phyloP scores from a whole-genome alignment of 1,140 invertebrate genomes.

The Procambarus virginalis region DNA sequence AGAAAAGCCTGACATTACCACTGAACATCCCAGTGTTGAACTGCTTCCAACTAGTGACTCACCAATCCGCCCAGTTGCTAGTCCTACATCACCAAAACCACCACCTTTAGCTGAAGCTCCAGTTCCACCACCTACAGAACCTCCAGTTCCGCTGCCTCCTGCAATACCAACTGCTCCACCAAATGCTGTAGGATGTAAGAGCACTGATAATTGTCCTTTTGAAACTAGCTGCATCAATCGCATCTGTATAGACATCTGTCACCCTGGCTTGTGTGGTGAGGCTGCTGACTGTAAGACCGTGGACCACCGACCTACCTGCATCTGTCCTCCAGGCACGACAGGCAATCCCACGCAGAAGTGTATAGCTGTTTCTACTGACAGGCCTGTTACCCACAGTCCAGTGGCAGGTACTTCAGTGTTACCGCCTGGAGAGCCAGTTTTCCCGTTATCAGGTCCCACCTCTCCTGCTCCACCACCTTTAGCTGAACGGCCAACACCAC shows the following conservation, averaged over 20 bases:
- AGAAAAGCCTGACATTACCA: neutral
- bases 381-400: slow-evolving; percentile 75
- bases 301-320: slow-evolving; percentile 81
- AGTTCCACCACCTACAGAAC: slow-evolving; percentile 1
- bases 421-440: slow-evolving; percentile 80
- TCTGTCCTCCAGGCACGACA: slow-evolving; percentile 70
- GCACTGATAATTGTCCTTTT: slow-evolving; percentile 83
- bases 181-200: slow-evolving; percentile 52
- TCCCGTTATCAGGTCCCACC: slow-evolving; percentile 26
- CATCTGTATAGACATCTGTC: slow-evolving; percentile 90
- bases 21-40: slow-evolving; percentile 37
- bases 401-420: slow-evolving; percentile 83
- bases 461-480: slow-evolving; percentile 27
- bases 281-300: slow-evolving; percentile 90
- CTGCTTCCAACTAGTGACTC: neutral
- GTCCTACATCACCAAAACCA: slow-evolving; percentile 1
- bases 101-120: slow-evolving; percentile 34
- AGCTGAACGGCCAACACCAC: slow-evolving; percentile 76
- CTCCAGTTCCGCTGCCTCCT: slow-evolving; percentile 9
- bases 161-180: slow-evolving; percentile 50
- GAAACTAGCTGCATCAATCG: slow-evolving; percentile 91
- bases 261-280: slow-evolving; percentile 80
- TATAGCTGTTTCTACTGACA: slow-evolving; percentile 47
- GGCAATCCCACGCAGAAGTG: slow-evolving; percentile 73
- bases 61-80: slow-evolving; percentile 15